These are phyloP conservation scores for Criorhina ranunculi DNA, from an alignment of 2,888 invertebrate genomes.

Conservation along the genomic window DNA sequence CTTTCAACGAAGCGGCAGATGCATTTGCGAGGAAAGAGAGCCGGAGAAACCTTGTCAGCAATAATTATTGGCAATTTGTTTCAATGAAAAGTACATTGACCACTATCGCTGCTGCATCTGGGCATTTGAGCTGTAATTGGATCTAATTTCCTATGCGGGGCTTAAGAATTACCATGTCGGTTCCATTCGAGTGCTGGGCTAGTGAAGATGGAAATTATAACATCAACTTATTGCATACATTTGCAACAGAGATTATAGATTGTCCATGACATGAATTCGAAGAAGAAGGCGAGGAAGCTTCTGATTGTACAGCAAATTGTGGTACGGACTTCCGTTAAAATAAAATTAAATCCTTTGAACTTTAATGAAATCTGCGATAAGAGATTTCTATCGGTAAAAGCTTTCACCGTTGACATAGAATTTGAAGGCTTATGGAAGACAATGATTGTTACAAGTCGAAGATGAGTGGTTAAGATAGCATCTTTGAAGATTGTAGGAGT, in stretches of 20 bases:
- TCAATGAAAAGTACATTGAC: constrained; percentile 72
- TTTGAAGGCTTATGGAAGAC: neutral
- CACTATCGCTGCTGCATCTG: constrained; percentile 45
- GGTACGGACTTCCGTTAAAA: constrained; percentile 38
- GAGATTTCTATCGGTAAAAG: neutral
- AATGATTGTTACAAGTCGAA: too few relatives aligned
- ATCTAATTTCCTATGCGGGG: constrained; percentile 59
- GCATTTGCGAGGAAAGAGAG: neutral
- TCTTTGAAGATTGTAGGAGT: too few relatives aligned
- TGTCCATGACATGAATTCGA: constrained; percentile 11
- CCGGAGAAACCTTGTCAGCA: constrained; percentile 62
- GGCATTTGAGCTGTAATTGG: constrained; percentile 50
- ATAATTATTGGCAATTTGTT: constrained; percentile 73
- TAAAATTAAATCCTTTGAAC: neutral
- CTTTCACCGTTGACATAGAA: neutral
- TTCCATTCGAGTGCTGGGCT: constrained; percentile 42
- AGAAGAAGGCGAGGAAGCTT: neutral
- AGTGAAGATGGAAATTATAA: constrained; percentile 53
- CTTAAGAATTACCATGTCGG: constrained; percentile 53
- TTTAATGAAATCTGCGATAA: neutral
- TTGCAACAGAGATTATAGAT: constrained; percentile 30
- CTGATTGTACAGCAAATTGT: constrained; percentile 13
- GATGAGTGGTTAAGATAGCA: too few relatives aligned
- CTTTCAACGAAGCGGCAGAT: constrained; percentile 18
- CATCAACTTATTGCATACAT: constrained; percentile 48